Evolutionary conservation across 2,113 vertebrate species (phyloP).

Genomic region (Nesoenas mayeri): DNA sequence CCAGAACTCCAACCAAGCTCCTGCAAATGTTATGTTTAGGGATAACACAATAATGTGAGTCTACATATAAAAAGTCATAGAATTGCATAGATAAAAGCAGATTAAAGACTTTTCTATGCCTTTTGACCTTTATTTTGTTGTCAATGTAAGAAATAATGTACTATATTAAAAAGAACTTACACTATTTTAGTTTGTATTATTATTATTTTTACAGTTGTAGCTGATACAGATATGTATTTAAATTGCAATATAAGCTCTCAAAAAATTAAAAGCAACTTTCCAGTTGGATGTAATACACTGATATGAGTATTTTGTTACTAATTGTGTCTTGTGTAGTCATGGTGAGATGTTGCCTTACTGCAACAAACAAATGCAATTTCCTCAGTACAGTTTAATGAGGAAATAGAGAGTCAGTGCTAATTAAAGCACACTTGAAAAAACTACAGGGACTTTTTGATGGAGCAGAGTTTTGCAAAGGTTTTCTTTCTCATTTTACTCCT

Average conservation of each 20-base stretch:
- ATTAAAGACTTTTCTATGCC: rapidly evolving
- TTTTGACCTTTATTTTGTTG: not conserved
- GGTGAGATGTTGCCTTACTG: not conserved
- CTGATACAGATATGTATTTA: not conserved
- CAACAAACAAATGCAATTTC: not conserved
- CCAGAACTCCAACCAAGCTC: not conserved
- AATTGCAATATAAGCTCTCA: not conserved
- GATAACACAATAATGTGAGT: not conserved
- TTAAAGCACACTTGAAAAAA: not conserved
- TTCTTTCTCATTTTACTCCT: not conserved
- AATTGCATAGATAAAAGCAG: not conserved
- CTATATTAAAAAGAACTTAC: not conserved
- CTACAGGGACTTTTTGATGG: rapidly evolving
- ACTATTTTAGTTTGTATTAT: not conserved
- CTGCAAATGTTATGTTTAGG: not conserved
- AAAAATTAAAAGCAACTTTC: not conserved
- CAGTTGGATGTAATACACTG: not conserved
- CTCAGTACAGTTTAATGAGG: not conserved
- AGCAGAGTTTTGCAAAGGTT: not conserved
- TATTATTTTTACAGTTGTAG: not conserved
- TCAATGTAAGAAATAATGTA: not conserved
- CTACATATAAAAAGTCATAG: not conserved
- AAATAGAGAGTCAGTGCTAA: rapidly evolving
- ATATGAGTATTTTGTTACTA: not conserved
- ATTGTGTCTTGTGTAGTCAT: rapidly evolving